Conservation (phyloP, 2,797 vertebrate genomes). For the Premnoplex brunnescens region DNA sequence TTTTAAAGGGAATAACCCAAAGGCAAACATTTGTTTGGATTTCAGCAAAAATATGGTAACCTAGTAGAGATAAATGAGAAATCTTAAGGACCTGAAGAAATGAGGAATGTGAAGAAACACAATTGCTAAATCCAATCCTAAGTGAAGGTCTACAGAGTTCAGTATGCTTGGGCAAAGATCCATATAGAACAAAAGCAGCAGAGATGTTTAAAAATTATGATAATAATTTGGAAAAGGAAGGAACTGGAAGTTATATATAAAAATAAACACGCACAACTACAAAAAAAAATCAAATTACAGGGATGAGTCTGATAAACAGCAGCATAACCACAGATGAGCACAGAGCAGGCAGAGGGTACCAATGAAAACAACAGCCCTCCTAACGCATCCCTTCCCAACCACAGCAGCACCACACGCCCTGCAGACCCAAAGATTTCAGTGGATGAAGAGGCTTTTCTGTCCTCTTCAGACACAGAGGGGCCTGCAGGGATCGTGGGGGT, state of each 20-base stretch:
- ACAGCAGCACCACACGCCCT: accelerated
- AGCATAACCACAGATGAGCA: conserved; percentile 67
- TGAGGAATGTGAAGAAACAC: background rate
- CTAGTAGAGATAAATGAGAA: conserved; percentile 23
- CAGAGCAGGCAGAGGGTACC: conserved; percentile 52
- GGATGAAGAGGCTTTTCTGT: background rate
- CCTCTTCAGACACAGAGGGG: background rate
- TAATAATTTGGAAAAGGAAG: conserved; percentile 38
- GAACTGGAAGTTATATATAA: conserved; percentile 38
- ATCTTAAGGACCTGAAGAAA: conserved; percentile 24
- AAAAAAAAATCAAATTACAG: conserved; percentile 27
- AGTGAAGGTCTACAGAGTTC: background rate
- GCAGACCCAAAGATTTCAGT: background rate
- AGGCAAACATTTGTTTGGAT: conserved; percentile 27
- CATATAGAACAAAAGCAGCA: conserved; percentile 1
- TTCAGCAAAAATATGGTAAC: conserved; percentile 6
- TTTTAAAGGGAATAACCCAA: conserved; percentile 16
- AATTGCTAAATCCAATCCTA: conserved; percentile 19
- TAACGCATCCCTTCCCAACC: background rate
- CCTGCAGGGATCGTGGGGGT: accelerated
- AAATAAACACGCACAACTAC: conserved; percentile 26
- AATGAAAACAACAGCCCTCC: conserved; percentile 60
- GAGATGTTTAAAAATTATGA: conserved; percentile 3
- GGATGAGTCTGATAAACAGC: conserved; percentile 38
- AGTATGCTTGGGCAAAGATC: conserved; percentile 30